A percentile compares a stretch with the other conserved stretches of the same genome.
Evolutionary conservation across 2,888 invertebrate species (phyloP).

Genomic region (Phyto melanocephala): DNA sequence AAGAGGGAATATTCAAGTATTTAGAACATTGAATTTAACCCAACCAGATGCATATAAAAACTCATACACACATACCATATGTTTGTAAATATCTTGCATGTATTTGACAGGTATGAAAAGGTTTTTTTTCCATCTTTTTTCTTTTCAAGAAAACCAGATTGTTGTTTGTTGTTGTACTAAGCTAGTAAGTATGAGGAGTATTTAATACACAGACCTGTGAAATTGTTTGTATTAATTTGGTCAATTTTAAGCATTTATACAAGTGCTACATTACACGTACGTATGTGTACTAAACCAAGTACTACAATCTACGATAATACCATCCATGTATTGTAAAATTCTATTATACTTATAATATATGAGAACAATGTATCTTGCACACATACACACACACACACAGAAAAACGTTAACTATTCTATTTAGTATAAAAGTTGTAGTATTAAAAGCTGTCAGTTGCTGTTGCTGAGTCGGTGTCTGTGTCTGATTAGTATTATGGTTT

Average conservation of each 20-base stretch:
- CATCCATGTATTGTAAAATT: not conserved
- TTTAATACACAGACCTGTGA: slow-evolving; percentile 54
- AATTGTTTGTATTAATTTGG: slow-evolving; percentile 60
- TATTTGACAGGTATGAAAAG: slow-evolving; percentile 52
- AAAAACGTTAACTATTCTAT: too few relatives aligned
- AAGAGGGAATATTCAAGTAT: slow-evolving; percentile 13
- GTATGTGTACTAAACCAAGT: not conserved
- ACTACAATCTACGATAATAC: not conserved
- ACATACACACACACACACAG: not conserved
- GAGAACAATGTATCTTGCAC: slow-evolving; percentile 17
- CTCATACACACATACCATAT: not conserved
- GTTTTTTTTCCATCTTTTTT: not conserved
- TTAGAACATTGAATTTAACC: slow-evolving; percentile 35
- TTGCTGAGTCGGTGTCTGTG: slow-evolving; percentile 43
- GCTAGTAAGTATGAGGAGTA: not conserved
- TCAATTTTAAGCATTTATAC: slow-evolving; percentile 48
- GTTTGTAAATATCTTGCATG: not conserved
- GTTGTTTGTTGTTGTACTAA: slow-evolving; percentile 7
- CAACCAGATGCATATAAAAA: slow-evolving; percentile 45
- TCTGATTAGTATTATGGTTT: slow-evolving; percentile 56
- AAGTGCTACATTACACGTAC: not conserved
- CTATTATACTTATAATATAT: not conserved
- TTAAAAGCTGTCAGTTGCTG: slow-evolving; percentile 34
- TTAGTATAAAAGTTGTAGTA: not conserved
- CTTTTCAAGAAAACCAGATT: slow-evolving; percentile 17